phyloP scores from a whole-genome alignment of 2,888 invertebrate species.

The Galerucella pusilla region DNA sequence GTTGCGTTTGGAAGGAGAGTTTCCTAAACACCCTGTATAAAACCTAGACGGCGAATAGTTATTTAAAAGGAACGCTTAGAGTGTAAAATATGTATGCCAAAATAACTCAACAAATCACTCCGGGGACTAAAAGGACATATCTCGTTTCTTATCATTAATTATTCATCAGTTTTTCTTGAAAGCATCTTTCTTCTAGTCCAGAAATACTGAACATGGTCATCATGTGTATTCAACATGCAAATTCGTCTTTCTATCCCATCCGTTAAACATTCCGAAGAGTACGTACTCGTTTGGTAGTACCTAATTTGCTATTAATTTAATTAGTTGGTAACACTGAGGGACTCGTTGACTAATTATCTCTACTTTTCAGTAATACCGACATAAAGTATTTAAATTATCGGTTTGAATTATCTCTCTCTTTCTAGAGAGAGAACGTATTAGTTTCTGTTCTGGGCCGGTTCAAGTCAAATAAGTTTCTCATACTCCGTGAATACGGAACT shows the following conservation, averaged over 20 bases:
- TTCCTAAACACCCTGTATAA: no score
- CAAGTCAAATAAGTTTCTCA: no score
- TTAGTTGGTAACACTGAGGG: constrained; percentile 47
- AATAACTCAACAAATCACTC: constrained; percentile 20
- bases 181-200: constrained; percentile 33
- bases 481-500: no score
- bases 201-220: constrained; percentile 40
- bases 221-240: constrained; percentile 48
- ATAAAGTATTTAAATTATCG: constrained; percentile 45
- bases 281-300: constrained; percentile 42
- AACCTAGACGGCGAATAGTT: not conserved
- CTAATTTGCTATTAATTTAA: constrained; percentile 48
- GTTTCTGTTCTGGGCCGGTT: constrained; percentile 20
- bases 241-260: constrained; percentile 39
- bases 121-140: constrained; percentile 17
- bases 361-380: constrained; percentile 44
- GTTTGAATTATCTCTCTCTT: constrained; percentile 41
- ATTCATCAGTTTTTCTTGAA: constrained; percentile 29
- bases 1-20: no score
- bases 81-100: constrained; percentile 25
- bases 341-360: constrained; percentile 47
- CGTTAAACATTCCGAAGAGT: constrained; percentile 41
- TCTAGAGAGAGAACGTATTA: constrained; percentile 40
- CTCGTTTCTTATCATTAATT: constrained; percentile 23
- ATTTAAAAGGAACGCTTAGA: not conserved